Evolutionary conservation across 2,797 vertebrate species (phyloP).

Genomic region (Pangasius larnaudii): DNA sequence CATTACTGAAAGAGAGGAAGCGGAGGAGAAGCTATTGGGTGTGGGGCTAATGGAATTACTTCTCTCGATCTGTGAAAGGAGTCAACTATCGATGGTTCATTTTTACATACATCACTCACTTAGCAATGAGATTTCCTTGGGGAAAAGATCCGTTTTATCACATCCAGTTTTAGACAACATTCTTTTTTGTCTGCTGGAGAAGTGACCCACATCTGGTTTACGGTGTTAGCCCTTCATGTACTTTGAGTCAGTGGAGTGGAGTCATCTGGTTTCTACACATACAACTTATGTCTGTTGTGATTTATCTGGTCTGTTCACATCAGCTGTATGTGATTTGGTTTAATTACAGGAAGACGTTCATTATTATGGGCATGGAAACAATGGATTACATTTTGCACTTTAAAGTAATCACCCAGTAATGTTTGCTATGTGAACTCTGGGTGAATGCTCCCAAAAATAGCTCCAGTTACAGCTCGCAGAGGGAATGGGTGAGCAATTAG

Average conservation of each 20-base stretch:
- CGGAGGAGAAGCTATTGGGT: conserved; percentile 13
- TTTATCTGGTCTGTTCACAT: conserved; percentile 60
- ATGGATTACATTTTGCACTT: conserved; percentile 62
- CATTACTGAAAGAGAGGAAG: conserved; percentile 36
- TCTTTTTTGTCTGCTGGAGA: conserved; percentile 19
- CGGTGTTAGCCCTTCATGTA: conserved; percentile 19
- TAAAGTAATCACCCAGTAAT: conserved; percentile 64
- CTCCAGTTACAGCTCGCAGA: conserved; percentile 50
- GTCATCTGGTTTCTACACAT: conserved; percentile 39
- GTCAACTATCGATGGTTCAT: conserved; percentile 45
- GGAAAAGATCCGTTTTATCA: conserved; percentile 34
- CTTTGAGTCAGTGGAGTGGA: conserved; percentile 26
- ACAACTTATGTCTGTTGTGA: conserved; percentile 47
- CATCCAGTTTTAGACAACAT: conserved; percentile 19
- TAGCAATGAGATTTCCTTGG: conserved; percentile 38
- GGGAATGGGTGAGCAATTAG: conserved; percentile 42
- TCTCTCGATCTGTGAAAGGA: conserved; percentile 41
- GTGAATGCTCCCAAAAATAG: conserved; percentile 61
- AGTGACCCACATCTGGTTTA: conserved; percentile 40
- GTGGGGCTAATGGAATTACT: conserved; percentile 60
- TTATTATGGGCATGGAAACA: conserved; percentile 62
- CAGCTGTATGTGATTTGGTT: conserved; percentile 59
- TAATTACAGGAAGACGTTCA: conserved; percentile 57
- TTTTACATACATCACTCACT: conserved; percentile 39
- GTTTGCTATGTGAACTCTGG: conserved; percentile 57